Evolutionary conservation across 1,140 invertebrate species (phyloP).

Genomic region (Pollicipes pollicipes): DNA sequence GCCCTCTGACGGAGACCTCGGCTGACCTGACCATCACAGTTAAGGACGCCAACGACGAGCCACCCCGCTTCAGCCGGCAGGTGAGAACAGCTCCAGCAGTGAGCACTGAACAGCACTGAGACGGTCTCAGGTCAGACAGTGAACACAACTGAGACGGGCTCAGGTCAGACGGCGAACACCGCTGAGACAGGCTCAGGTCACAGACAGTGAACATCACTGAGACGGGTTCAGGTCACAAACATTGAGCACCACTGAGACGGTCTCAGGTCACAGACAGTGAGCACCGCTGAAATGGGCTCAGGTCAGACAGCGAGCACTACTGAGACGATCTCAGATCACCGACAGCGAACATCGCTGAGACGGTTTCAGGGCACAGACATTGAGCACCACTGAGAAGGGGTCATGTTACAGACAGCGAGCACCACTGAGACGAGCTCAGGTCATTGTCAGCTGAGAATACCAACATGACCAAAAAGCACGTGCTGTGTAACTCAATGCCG

Average conservation of each 20-base stretch:
- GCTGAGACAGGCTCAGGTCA: slow-evolving; percentile 35
- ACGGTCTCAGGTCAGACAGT: background rate
- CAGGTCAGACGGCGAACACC: slow-evolving; percentile 24
- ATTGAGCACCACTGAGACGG: too few species aligned
- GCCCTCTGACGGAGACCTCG: slow-evolving; percentile 14
- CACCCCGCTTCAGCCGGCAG: slow-evolving; percentile 39
- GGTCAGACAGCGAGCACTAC: too few species aligned
- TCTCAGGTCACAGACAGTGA: background rate
- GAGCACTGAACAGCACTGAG: slow-evolving; percentile 5
- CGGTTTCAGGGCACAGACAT: background rate
- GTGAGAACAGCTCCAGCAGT: too few species aligned
- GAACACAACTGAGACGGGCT: slow-evolving; percentile 4
- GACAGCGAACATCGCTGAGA: too few species aligned
- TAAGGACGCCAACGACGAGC: slow-evolving; percentile 82
- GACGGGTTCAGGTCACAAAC: too few species aligned
- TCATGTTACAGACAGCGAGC: too few species aligned
- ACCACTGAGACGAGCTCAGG: too few species aligned
- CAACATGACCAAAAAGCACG: too few species aligned
- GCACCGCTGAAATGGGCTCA: slow-evolving; percentile 40
- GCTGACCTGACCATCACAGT: slow-evolving; percentile 54
- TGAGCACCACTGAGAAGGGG: slow-evolving; percentile 40
- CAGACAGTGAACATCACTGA: too few species aligned
- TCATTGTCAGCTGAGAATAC: too few species aligned
- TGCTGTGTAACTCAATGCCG: too few species aligned
- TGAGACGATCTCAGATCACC: too few species aligned